Evolutionary conservation across 2,888 invertebrate species (phyloP).

Genomic region (Synanthedon formicaeformis): DNA sequence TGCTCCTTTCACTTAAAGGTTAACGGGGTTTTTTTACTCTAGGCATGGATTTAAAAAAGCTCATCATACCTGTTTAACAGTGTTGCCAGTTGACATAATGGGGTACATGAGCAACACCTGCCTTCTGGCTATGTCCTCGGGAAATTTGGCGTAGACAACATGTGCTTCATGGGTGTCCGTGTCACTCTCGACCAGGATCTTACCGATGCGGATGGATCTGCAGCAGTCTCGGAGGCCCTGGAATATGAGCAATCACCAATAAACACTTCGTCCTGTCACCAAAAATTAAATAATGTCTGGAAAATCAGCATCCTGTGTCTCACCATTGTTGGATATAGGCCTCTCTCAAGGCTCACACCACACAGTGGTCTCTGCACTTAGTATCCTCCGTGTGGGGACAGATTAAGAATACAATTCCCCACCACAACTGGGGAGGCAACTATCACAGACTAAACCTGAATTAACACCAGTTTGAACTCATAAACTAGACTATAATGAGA

Average conservation of each 20-base stretch:
- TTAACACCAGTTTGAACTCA: too few relatives aligned
- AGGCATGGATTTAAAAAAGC: too few relatives aligned
- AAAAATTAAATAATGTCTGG: too few relatives aligned
- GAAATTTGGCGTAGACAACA: conserved; percentile 97
- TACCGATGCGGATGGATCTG: conserved; percentile 97
- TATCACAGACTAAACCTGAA: too few relatives aligned
- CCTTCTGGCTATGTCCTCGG: conserved; percentile 91
- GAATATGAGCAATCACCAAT: conserved; percentile 10
- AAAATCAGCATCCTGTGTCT: too few relatives aligned
- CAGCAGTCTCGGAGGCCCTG: conserved; percentile 95
- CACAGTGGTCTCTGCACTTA: background rate
- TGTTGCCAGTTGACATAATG: conserved; percentile 98
- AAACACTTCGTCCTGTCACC: conserved; percentile 1
- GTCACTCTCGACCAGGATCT: conserved; percentile 97
- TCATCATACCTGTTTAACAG: conserved; percentile 77
- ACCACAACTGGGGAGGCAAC: too few relatives aligned
- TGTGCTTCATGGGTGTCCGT: conserved; percentile 95
- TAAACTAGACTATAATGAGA: too few relatives aligned
- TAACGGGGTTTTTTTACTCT: too few relatives aligned
- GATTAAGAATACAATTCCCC: too few relatives aligned
- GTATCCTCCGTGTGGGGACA: too few relatives aligned
- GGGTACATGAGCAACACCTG: conserved; percentile 97
- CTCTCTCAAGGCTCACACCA: background rate
- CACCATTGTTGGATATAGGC: background rate
- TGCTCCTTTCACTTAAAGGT: too few relatives aligned